phyloP scores from a whole-genome alignment of 1,140 invertebrate species.

The Euschistus heros region DNA sequence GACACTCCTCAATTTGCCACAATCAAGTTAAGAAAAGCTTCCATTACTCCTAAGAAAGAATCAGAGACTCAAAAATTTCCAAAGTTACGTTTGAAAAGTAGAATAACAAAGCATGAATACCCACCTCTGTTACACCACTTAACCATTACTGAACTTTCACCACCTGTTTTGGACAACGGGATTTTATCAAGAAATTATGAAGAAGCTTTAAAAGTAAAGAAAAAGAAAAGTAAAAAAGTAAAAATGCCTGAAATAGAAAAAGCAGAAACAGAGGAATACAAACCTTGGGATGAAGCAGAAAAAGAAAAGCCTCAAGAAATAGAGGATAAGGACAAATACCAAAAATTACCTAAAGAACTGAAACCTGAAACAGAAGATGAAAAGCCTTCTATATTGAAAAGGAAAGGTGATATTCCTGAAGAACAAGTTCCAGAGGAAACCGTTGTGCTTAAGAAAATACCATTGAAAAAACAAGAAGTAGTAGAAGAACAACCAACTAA shows the following conservation, averaged over 20 bases:
- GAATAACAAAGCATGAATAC: conserved; percentile 42
- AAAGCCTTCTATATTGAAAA: conserved; percentile 29
- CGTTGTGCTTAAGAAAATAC: conserved; percentile 29
- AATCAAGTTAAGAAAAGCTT: conserved; percentile 51
- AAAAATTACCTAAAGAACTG: conserved; percentile 24
- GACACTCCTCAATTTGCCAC: conserved; percentile 45
- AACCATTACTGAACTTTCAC: conserved; percentile 29
- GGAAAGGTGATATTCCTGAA: conserved; percentile 28
- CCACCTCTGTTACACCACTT: conserved; percentile 30
- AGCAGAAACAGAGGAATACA: conserved; percentile 29
- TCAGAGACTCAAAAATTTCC: conserved; percentile 37
- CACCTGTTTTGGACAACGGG: conserved; percentile 31
- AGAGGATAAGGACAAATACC: conserved; percentile 29
- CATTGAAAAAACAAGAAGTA: conserved; percentile 31
- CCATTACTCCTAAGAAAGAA: conserved; percentile 40
- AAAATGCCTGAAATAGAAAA: conserved; percentile 31
- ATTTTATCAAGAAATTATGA: conserved; percentile 35
- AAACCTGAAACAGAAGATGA: conserved; percentile 30
- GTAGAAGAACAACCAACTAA: conserved; percentile 25
- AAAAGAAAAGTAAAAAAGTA: conserved; percentile 31
- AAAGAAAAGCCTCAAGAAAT: conserved; percentile 11
- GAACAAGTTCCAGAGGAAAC: conserved; percentile 19
- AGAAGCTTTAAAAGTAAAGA: conserved; percentile 35
- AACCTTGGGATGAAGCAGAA: conserved; percentile 22
- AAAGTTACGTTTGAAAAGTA: conserved; percentile 52